Percentiles rank a stretch among this genome's conserved stretches.
Conservation (phyloP, 2,113 vertebrate genomes). For the Strix aluco region DNA sequence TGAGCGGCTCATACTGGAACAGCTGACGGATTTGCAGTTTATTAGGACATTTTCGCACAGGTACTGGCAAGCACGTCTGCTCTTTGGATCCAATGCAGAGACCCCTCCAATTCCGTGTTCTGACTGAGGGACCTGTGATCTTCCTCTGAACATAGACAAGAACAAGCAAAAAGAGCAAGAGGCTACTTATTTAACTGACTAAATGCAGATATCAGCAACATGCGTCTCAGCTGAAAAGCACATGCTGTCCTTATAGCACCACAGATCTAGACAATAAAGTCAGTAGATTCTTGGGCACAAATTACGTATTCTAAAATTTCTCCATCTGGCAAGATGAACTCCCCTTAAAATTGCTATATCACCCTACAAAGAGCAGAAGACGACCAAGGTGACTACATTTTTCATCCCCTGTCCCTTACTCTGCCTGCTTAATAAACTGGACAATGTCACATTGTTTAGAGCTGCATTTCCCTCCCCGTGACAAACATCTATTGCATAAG, state of each 20-base stretch:
- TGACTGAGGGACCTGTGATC: conserved; percentile 60
- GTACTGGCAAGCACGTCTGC: neutral
- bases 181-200: neutral
- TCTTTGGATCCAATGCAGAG: conserved; percentile 61
- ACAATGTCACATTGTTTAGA: neutral
- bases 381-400: neutral
- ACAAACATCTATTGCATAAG: neutral
- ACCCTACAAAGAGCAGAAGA: neutral
- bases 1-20: conserved; percentile 76
- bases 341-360: neutral
- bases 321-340: neutral
- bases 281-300: neutral
- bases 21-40: conserved; percentile 85
- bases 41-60: conserved; percentile 75
- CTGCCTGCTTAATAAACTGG: neutral
- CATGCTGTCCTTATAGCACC: neutral
- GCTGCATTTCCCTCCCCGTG: neutral
- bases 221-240: neutral
- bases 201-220: neutral
- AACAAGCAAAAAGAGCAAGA: neutral
- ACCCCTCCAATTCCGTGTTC: conserved; percentile 64
- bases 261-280: neutral
- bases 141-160: conserved; percentile 68
- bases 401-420: neutral
- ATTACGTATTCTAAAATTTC: neutral